Percentiles rank a stretch among this genome's conserved stretches.
Evolutionary conservation across 2,113 vertebrate species (phyloP).

Genomic region (human): GRCh38 chr15:87524501-87525000

Average conservation of each 20-base stretch:
- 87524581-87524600: neutral
- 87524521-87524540: neutral
- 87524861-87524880: neutral
- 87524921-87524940: neutral
- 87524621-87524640: too few species aligned
- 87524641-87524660: neutral
- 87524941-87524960: neutral
- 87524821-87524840: neutral
- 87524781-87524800: neutral
- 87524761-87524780: neutral
- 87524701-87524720: neutral
- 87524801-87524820: neutral
- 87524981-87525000: neutral
- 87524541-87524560: neutral
- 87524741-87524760: neutral
- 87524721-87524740: neutral
- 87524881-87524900: neutral
- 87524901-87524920: neutral
- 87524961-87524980: neutral
- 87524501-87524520: neutral
- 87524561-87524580: neutral
- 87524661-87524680: neutral
- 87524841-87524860: neutral
- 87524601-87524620: neutral
- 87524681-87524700: neutral